Conservation (phyloP, 2,113 vertebrate genomes). For the Tychaedon coryphoeus region DNA sequence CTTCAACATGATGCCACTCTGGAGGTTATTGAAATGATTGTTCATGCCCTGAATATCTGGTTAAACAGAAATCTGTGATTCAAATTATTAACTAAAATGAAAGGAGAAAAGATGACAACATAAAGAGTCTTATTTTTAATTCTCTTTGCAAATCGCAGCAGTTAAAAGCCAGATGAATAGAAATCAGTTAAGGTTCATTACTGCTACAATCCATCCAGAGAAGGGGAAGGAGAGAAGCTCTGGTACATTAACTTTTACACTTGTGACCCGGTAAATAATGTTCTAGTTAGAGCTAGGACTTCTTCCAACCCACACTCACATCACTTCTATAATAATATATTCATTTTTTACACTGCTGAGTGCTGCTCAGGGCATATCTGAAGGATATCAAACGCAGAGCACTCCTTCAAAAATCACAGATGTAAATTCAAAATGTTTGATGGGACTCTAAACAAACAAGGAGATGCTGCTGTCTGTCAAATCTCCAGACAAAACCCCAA, state of each 20-base stretch:
- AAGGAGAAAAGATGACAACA: conserved; percentile 12
- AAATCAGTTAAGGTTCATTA: conserved; percentile 88
- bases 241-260: conserved; percentile 88
- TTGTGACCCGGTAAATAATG: conserved; percentile 85
- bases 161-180: conserved; percentile 73
- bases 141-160: conserved; percentile 49
- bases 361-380: background rate
- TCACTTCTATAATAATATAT: conserved; percentile 30
- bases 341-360: background rate
- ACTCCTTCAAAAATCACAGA: background rate
- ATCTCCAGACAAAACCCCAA: background rate
- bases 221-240: conserved; percentile 75
- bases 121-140: conserved; percentile 57
- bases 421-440: background rate
- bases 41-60: background rate
- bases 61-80: background rate
- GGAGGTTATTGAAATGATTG: background rate
- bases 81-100: conserved; percentile 31
- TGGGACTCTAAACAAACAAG: background rate
- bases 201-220: conserved; percentile 77
- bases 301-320: conserved; percentile 53
- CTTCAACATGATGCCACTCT: background rate
- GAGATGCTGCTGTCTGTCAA: background rate
- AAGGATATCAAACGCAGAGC: background rate
- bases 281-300: conserved; percentile 75